phyloP scores from a whole-genome alignment of 2,888 invertebrate species.

The Epistrophe eligans region DNA sequence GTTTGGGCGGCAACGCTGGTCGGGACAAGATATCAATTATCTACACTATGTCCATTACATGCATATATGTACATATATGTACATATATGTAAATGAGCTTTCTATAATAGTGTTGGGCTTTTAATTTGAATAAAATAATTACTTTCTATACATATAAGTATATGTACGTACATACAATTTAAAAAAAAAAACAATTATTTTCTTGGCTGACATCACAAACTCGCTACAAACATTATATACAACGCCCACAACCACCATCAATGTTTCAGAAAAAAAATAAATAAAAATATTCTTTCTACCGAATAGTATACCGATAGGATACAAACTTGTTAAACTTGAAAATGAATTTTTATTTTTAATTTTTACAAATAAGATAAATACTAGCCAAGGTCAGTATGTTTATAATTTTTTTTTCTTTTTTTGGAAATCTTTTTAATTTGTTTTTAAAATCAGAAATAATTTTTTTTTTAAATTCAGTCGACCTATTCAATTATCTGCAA shows the following conservation, averaged over 20 bases:
- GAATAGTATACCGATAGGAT: not conserved
- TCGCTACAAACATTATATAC: no score
- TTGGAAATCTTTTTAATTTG: not conserved
- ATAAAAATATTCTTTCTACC: not conserved
- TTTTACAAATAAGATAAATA: not conserved
- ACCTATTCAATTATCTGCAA: no score
- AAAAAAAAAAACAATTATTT: not conserved
- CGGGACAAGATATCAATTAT: no score
- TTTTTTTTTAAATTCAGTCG: no score
- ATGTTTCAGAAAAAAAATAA: not conserved
- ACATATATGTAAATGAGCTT: not conserved
- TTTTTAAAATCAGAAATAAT: not conserved
- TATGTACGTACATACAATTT: not conserved
- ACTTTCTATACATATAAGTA: not conserved
- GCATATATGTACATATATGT: no score
- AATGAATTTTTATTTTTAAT: not conserved
- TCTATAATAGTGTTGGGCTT: not conserved
- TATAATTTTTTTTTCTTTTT: not conserved
- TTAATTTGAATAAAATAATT: not conserved
- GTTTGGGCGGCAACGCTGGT: no score
- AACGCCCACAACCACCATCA: not conserved
- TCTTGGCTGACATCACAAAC: not conserved
- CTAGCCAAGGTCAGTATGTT: not conserved
- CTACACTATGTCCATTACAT: no score
- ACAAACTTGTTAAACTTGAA: conserved; percentile 24